phyloP scores from a whole-genome alignment of 2,113 vertebrate species.

The Narcine bancroftii region DNA sequence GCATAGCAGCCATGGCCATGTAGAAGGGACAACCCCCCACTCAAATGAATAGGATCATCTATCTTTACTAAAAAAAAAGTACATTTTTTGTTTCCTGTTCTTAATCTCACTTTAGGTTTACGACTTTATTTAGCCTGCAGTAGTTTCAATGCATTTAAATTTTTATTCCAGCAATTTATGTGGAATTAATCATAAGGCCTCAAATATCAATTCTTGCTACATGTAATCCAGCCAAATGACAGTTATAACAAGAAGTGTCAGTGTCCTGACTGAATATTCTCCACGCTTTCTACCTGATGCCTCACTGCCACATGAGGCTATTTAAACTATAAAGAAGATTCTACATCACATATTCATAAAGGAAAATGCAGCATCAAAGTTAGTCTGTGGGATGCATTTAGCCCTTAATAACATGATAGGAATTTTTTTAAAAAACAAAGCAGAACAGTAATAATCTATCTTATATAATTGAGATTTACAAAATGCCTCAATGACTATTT shows the following conservation, averaged over 20 bases:
- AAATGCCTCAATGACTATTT: slow-evolving; percentile 1
- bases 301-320: neutral
- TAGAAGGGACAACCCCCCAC: too few species aligned
- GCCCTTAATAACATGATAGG: neutral
- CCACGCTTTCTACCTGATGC: neutral
- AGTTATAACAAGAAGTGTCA: neutral
- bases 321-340: neutral
- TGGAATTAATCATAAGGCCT: neutral
- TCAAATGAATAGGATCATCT: too few species aligned
- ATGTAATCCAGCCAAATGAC: neutral
- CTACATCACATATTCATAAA: neutral
- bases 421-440: neutral
- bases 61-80: too few species aligned
- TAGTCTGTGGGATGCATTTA: neutral
- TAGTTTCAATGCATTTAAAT: too few species aligned
- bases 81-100: too few species aligned
- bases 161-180: too few species aligned
- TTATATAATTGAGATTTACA: slow-evolving; percentile 10
- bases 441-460: neutral
- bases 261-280: neutral
- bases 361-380: neutral
- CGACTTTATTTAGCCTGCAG: too few species aligned
- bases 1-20: too few species aligned
- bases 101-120: too few species aligned
- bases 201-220: neutral